Evolutionary conservation across 2,113 vertebrate genomes (phyloP), one percentile per base, ranked within the genome.

Genomic region (Entosphenus tridentatus): DNA sequence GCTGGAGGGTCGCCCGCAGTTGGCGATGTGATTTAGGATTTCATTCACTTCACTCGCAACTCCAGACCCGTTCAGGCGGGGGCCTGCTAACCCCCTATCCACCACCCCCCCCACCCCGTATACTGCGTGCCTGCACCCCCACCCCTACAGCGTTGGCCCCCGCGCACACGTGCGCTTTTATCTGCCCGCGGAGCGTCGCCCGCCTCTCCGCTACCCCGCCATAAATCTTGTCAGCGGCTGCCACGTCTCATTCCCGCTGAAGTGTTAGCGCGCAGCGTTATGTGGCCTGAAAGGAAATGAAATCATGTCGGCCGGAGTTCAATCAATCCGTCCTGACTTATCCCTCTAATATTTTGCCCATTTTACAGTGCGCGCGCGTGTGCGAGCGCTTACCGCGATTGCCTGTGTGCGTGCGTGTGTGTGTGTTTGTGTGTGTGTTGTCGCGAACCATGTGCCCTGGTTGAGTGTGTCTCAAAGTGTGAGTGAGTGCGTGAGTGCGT

Each of bases 181-280:
- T 65, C 59, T 65, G 59, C 59, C 59, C 14, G 59, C 18, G 18
- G 18, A 16, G 59, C 18, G 14, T 65, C 59, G 59, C 14, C 18
- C 14, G 59, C 59, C 18, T 16, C 39, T n/a, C 59, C 59, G n/a
- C 18, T 18, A 8, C 59, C 59, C 18, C 8, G 14, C 59, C 59
- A 18, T 65, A 65, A 65, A 65, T 65, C 59, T 65, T 65, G 59
- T 65, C 59, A 65, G 59, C 59, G 59, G 18, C 14, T 65, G 59
- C 59, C 59, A 65, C 59, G 59, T 65, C 59, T 65, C 59, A 65
- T 65, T 65, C 59, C 14, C 59, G 59, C 59, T 65, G 59, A 65
- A 65, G 59, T 18, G 59, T 65, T 65, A 65, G 59, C 59, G 18
- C 59, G 14, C 59, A n/a, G 59, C 59, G 59, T 65, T 65, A 65